Conservation (phyloP, 2,888 invertebrate genomes). For the Hyposoter dolosus region DNA sequence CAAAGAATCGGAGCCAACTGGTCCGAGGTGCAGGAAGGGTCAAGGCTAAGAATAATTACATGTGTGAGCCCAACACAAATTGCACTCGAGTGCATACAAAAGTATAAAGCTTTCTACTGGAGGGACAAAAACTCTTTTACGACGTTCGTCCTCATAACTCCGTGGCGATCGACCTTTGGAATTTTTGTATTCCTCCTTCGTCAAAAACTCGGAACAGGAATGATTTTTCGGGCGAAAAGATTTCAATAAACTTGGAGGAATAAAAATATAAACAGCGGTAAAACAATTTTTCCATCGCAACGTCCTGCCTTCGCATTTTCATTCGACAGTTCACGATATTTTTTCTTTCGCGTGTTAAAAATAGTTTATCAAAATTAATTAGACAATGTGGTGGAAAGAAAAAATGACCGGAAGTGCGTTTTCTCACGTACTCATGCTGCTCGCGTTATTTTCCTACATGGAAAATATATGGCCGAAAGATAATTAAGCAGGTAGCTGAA, state of each 20-base stretch:
- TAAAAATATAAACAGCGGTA: background rate
- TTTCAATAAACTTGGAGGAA: background rate
- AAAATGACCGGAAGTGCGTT: background rate
- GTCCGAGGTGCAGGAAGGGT: background rate
- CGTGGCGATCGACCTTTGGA: background rate
- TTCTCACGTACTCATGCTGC: background rate
- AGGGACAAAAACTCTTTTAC: constrained; percentile 2
- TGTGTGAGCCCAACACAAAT: too few relatives aligned
- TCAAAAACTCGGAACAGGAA: background rate
- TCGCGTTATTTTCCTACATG: background rate
- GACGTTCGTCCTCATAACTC: background rate
- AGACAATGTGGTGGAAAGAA: too few relatives aligned
- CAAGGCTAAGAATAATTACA: constrained; percentile 22
- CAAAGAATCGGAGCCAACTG: background rate
- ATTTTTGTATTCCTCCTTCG: background rate
- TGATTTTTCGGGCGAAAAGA: background rate
- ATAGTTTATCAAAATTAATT: constrained; percentile 22
- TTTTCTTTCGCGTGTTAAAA: background rate
- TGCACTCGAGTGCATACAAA: constrained; percentile 4
- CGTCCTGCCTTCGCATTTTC: background rate
- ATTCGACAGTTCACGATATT: background rate
- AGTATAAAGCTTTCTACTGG: constrained; percentile 4
- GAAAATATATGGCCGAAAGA: background rate
- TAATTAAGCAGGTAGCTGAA: background rate
- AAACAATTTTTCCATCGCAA: background rate